These are phyloP conservation scores for Piezodorus guildinii DNA, from an alignment of 1,140 invertebrate species.

Conservation along the genomic window DNA sequence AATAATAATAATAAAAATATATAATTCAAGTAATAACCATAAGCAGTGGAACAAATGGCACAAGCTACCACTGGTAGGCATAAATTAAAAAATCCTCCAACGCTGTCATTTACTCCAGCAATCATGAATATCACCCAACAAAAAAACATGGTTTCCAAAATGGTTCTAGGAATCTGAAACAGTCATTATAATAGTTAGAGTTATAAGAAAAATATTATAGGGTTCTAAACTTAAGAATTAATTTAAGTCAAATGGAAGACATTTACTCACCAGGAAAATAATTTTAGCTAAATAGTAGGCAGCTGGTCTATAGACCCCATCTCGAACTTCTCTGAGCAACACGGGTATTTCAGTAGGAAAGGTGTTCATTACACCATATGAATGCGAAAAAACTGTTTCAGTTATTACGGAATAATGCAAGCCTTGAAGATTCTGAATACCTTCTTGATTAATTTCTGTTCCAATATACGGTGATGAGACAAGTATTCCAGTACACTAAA, in stretches of 20 bases:
- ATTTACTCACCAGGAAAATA: constrained; percentile 46
- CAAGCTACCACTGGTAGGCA: constrained; percentile 34
- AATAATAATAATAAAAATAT: too few species aligned
- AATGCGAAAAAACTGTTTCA: constrained; percentile 56
- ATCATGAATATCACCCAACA: constrained; percentile 42
- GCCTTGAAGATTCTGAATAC: constrained; percentile 57
- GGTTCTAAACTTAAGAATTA: background rate
- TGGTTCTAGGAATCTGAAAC: constrained; percentile 47
- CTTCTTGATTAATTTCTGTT: constrained; percentile 39
- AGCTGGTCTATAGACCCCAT: constrained; percentile 47
- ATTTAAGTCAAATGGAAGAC: background rate
- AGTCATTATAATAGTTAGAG: background rate
- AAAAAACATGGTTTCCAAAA: constrained; percentile 48
- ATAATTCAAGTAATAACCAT: constrained; percentile 35
- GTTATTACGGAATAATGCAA: constrained; percentile 52
- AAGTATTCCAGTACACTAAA: constrained; percentile 48
- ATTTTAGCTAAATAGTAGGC: constrained; percentile 59
- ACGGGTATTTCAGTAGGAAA: constrained; percentile 55
- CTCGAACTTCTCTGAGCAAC: constrained; percentile 51
- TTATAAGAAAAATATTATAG: background rate
- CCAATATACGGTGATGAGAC: constrained; percentile 45
- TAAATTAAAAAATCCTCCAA: constrained; percentile 31
- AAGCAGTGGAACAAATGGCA: constrained; percentile 36
- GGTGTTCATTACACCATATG: constrained; percentile 53
- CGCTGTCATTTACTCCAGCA: constrained; percentile 36